Evolutionary conservation across 2,113 vertebrate species (phyloP).

Genomic region (Rousettus leschenaultii): DNA sequence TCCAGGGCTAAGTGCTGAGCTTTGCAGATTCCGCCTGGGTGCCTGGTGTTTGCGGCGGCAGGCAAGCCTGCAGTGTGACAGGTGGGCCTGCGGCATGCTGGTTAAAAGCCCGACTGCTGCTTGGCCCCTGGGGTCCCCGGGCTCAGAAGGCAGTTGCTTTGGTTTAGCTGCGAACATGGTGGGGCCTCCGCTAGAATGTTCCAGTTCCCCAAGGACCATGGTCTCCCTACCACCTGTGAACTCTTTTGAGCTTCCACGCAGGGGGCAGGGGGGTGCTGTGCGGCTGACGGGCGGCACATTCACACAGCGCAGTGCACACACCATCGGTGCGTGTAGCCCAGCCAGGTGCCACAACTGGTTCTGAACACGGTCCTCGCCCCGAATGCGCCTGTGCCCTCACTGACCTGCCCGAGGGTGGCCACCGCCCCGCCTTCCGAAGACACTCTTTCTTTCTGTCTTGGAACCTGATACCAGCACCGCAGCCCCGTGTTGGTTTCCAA

Average conservation of each 20-base stretch:
- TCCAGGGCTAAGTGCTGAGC: not conserved
- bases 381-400: fast-evolving
- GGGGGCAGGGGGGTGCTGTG: not conserved
- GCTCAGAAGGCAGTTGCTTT: not conserved
- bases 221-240: not conserved
- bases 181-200: not conserved
- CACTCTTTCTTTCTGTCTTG: not conserved
- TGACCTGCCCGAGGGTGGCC: fast-evolving
- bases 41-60: fast-evolving
- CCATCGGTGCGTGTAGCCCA: not conserved
- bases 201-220: not conserved
- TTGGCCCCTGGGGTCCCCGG: not conserved
- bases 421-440: not conserved
- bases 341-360: no score
- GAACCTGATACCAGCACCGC: fast-evolving
- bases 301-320: fast-evolving
- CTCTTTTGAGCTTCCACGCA: not conserved
- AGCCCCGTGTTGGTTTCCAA: not conserved
- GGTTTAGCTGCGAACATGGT: fast-evolving
- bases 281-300: not conserved
- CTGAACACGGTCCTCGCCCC: not conserved
- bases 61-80: no score
- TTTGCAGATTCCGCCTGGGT: no score
- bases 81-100: not conserved
- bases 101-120: not conserved